Evolutionary conservation across 2,888 invertebrate genomes (phyloP).

Genomic region (Liodrosophila aerea): DNA sequence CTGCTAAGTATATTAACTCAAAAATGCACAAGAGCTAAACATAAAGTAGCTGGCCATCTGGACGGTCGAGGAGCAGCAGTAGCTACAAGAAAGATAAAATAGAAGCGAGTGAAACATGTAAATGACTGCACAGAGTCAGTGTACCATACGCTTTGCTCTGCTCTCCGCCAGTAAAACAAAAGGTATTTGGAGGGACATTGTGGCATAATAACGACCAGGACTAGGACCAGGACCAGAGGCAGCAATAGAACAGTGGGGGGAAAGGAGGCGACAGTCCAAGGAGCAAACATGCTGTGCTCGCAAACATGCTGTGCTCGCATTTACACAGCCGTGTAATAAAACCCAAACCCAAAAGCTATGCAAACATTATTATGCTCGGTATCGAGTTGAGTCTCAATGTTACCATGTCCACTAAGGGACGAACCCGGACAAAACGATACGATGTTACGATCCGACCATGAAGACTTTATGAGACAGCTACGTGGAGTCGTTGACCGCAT

Average conservation of each 20-base stretch:
- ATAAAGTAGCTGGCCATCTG: conserved; percentile 55
- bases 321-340: conserved; percentile 70
- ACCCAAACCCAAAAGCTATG: conserved; percentile 67
- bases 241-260: conserved; percentile 16
- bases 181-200: conserved; percentile 54
- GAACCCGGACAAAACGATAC: background rate
- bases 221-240: conserved; percentile 16
- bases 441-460: conserved; percentile 16
- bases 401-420: conserved; percentile 22
- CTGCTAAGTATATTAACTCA: conserved; percentile 72
- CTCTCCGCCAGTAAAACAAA: conserved; percentile 29
- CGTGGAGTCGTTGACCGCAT: conserved; percentile 34
- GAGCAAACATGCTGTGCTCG: too few relatives aligned
- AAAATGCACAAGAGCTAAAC: conserved; percentile 66
- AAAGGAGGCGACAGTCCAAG: conserved; percentile 27
- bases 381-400: conserved; percentile 15
- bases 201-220: conserved; percentile 41
- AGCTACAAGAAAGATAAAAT: conserved; percentile 29
- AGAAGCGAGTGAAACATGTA: conserved; percentile 60
- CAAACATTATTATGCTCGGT: conserved; percentile 69
- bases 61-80: conserved; percentile 11
- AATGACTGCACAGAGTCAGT: conserved; percentile 53
- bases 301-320: conserved; percentile 61
- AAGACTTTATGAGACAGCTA: conserved; percentile 46
- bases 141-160: background rate